These are phyloP conservation scores for Nomada hirtipes DNA, from an alignment of 2,888 invertebrate species.

Conservation along the genomic window DNA sequence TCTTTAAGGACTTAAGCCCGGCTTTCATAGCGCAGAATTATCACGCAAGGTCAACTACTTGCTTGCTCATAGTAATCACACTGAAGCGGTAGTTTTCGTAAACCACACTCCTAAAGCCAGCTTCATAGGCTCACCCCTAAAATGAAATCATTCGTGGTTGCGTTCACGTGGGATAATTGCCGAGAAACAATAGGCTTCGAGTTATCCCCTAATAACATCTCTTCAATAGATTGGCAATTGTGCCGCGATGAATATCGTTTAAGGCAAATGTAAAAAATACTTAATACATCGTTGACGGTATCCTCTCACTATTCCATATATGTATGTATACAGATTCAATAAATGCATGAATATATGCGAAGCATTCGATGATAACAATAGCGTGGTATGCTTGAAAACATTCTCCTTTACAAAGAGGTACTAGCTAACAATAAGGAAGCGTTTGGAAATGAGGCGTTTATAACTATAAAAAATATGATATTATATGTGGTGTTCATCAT, in stretches of 20 bases:
- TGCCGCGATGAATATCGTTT: background rate
- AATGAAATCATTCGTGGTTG: background rate
- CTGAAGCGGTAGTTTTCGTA: slow-evolving; percentile 58
- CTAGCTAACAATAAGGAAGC: too few species aligned
- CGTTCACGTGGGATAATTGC: background rate
- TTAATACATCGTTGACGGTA: too few species aligned
- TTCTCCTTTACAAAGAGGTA: too few species aligned
- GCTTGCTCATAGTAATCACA: slow-evolving; percentile 54
- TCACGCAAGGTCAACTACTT: slow-evolving; percentile 66
- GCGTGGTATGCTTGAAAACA: too few species aligned
- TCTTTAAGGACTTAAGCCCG: slow-evolving; percentile 68
- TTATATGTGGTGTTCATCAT: too few species aligned
- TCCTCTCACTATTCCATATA: too few species aligned
- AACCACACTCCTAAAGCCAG: background rate
- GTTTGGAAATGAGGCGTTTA: too few species aligned
- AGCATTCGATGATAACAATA: too few species aligned
- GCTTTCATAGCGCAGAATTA: slow-evolving; percentile 65
- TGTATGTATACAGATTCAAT: too few species aligned
- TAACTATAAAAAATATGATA: too few species aligned
- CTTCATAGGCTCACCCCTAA: background rate
- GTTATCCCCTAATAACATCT: background rate
- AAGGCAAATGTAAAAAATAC: too few species aligned
- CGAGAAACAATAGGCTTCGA: background rate
- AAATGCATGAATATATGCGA: too few species aligned
- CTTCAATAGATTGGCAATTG: background rate